Evolutionary conservation across 2,888 invertebrate species (phyloP), one percentile per base, ranked within the genome.

Genomic region (Drosophila neonasuta): DNA sequence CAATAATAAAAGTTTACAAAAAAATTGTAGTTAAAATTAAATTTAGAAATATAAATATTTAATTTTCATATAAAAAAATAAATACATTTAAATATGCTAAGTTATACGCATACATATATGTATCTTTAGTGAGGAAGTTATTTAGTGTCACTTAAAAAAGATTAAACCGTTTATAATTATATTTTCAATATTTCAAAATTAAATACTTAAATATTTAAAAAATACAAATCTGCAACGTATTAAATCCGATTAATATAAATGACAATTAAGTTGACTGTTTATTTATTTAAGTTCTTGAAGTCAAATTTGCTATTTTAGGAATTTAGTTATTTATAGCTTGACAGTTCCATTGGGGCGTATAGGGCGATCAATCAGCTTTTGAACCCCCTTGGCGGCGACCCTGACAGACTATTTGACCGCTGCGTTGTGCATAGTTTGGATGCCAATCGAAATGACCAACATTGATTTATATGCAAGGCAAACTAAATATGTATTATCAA

Each of bases 391-490:
- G 24, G 24, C 50, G 50, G 49, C 70, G 70, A 63, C 84, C 50
- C 68, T 84, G 76, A 67, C 49, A 36, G 49, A 11, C 13, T 52
- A 13, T 54, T 46, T 45, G 46, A 57, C 20, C n/a, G 58, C 29
- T 36, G 64, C 50, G 34, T 57, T 56, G 69, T 80, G 80, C 82
- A 82, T 86, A 80, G 68, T 68, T 83, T 44, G 70, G 77, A 81
- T 84, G 81, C 85, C 84, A 75, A 79, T 74, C 84, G 85, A 67
- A 74, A 55, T 77, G 74, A 77, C 79, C 88, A 88, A 88, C 74
- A 76, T 65, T 78, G 88, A 86, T 88, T 86, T 86, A 79, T 88
- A 88, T 79, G 86, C 87, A 86, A 84, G 87, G 86, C 80, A 79
- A 83, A 66, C 70, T 60, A 71, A 87, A 78, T 81, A 55, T 55